Evolutionary conservation across 2,797 vertebrate genomes (phyloP).

Genomic region (Falco naumanni): DNA sequence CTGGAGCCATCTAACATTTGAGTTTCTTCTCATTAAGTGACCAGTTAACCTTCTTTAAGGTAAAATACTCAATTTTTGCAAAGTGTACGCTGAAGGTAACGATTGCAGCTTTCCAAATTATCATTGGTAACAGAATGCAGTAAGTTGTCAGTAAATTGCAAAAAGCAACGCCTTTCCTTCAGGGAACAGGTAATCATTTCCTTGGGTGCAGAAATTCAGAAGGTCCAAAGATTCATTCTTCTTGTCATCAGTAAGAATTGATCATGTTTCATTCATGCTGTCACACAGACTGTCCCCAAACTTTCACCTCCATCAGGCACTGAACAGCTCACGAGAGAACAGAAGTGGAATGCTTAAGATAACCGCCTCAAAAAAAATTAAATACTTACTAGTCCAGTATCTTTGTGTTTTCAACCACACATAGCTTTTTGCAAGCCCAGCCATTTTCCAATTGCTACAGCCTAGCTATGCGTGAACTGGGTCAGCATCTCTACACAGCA

Average conservation of each 20-base stretch:
- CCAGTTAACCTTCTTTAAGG: neutral
- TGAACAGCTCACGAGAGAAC: neutral
- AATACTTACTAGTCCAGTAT: neutral
- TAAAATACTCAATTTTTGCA: neutral
- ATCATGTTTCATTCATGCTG: neutral
- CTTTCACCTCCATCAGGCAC: neutral
- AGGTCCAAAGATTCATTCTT: neutral
- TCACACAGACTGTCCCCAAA: neutral
- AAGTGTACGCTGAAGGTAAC: neutral
- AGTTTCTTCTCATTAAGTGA: neutral
- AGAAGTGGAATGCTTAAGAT: neutral
- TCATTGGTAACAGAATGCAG: neutral
- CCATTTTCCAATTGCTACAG: neutral
- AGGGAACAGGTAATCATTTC: neutral
- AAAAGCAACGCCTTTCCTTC: neutral
- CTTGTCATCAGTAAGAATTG: neutral
- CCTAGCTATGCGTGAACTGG: neutral
- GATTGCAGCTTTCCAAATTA: neutral
- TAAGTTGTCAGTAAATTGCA: neutral
- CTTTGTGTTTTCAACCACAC: neutral
- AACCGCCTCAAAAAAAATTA: fast-evolving
- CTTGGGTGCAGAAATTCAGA: neutral
- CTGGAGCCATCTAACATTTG: neutral
- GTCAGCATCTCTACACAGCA: neutral
- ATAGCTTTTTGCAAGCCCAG: neutral